These are phyloP conservation scores for Scaeva pyrastri DNA, from an alignment of 2,888 invertebrate species.

Conservation along the genomic window DNA sequence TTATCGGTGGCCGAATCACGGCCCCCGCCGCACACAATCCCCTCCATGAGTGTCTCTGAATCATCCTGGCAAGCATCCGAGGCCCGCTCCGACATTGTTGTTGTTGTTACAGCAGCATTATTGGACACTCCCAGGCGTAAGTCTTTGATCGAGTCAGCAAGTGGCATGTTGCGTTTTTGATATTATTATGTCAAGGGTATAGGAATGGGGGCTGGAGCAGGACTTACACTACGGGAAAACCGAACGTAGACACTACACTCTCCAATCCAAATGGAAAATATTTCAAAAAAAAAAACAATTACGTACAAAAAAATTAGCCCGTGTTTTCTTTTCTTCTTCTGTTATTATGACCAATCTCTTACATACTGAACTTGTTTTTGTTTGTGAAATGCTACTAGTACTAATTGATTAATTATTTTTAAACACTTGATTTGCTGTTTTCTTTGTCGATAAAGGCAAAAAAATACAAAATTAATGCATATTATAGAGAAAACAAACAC, in stretches of 20 bases:
- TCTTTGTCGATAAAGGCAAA: constrained; percentile 48
- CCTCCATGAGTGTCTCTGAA: constrained; percentile 74
- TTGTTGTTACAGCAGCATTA: constrained; percentile 62
- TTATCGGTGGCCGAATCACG: constrained; percentile 68
- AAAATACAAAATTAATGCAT: constrained; percentile 65
- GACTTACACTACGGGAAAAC: constrained; percentile 32
- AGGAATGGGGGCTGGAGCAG: constrained; percentile 43
- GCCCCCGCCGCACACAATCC: constrained; percentile 50
- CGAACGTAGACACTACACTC: constrained; percentile 16
- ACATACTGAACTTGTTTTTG: constrained; percentile 62
- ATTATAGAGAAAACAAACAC: constrained; percentile 74
- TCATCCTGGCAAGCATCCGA: constrained; percentile 76
- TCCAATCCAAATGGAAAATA: constrained; percentile 32
- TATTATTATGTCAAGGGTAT: constrained; percentile 48
- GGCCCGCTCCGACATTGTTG: constrained; percentile 58
- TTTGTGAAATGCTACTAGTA: constrained; percentile 38
- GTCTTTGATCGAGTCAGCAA: constrained; percentile 83
- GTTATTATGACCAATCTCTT: constrained; percentile 39
- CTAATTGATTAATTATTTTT: constrained; percentile 55
- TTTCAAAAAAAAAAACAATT: constrained; percentile 53
- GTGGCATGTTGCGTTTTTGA: constrained; percentile 78
- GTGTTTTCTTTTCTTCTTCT: constrained; percentile 28
- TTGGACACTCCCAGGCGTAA: constrained; percentile 79
- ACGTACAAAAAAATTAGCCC: constrained; percentile 34
- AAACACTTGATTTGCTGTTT: constrained; percentile 26